Base-by-base conservation (phyloP, 2,113 vertebrate species). In the Australoheros scitulus region DNA sequence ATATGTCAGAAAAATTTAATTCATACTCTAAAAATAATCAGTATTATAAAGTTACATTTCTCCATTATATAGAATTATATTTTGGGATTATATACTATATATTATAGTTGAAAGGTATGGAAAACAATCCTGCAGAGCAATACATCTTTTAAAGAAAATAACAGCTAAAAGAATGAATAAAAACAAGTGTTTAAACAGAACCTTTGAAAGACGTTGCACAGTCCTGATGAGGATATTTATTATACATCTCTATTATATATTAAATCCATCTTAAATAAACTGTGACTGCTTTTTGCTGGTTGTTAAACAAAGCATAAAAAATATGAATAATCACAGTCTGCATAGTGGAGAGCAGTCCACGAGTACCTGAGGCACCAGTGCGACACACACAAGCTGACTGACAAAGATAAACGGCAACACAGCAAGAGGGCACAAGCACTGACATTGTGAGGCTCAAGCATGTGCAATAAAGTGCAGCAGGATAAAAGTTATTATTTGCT, bases 401-500 rank as follows among this genome's bases (percentile, higher is more conserved):
- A 64, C 29, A 32, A 22, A 29, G 59, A 92, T 76, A 61, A 90
- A 82, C 1, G 8, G 22, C 58, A 14, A 59, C 15, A 72, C 18
- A 57, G 64, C 36, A 22, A 52, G 38, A 50, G 14, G 20, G 5
- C 32, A 29, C 5, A 29, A n/a, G 80, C 7, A 8, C 15, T 32
- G 72, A 55, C 43, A 86, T 64, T 77, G 56, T 70, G 55, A 86
- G 64, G 17, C 72, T 82, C 17, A 32, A 72, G 41, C 64, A 24
- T 34, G 57, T 55, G 63, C 75, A 87, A 87, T 82, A 63, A 83
- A 77, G 55, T 41, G 26, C 72, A 59, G 38, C 56, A 75, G 56
- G 36, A 55, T 24, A 43, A 74, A 68, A 91, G 86, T 88, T 84
- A 90, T 87, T 61, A 90, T 87, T 61, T 64, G 26, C 18, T 34